Percentiles rank a stretch among this genome's conserved stretches.
These are phyloP conservation scores for Anodontia alba DNA, from an alignment of 2,888 invertebrate species.

Conservation along the genomic window DNA sequence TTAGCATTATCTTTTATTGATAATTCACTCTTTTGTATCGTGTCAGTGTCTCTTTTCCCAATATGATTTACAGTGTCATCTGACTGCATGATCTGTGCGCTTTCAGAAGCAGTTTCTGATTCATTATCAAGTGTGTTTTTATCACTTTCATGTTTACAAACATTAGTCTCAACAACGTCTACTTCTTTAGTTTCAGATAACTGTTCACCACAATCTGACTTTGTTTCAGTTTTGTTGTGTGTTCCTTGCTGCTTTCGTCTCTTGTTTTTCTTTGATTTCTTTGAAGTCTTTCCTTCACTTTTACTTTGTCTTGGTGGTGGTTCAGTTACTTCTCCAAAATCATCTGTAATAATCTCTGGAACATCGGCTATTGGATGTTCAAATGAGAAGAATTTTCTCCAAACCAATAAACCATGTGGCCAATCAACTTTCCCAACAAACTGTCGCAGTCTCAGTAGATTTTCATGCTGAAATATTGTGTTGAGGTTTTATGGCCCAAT, in stretches of 20 bases:
- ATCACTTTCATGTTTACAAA: not conserved
- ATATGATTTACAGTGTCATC: not conserved
- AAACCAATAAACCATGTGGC: slow-evolving; percentile 82
- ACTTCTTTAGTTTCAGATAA: not conserved
- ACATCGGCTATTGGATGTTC: slow-evolving; percentile 65
- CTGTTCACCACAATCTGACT: not conserved
- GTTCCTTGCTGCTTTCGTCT: slow-evolving; percentile 24
- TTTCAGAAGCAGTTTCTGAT: not conserved
- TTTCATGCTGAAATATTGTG: slow-evolving; percentile 73
- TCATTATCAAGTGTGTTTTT: not conserved
- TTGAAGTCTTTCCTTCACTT: slow-evolving; percentile 38
- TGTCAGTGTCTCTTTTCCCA: not conserved
- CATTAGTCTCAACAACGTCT: not conserved
- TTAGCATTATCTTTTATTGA: not conserved
- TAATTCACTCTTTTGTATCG: not conserved
- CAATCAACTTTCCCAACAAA: slow-evolving; percentile 82
- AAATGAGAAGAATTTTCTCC: slow-evolving; percentile 80
- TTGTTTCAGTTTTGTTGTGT: not conserved
- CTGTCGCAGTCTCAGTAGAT: slow-evolving; percentile 75
- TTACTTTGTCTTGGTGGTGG: slow-evolving; percentile 34
- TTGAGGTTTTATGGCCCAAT: too few relatives aligned
- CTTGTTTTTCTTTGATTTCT: slow-evolving; percentile 42
- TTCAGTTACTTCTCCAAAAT: slow-evolving; percentile 62
- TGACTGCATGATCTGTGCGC: not conserved
- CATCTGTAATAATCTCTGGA: slow-evolving; percentile 67